Conservation (phyloP, 2,113 vertebrate species). For the Bubalus kerabau region DNA sequence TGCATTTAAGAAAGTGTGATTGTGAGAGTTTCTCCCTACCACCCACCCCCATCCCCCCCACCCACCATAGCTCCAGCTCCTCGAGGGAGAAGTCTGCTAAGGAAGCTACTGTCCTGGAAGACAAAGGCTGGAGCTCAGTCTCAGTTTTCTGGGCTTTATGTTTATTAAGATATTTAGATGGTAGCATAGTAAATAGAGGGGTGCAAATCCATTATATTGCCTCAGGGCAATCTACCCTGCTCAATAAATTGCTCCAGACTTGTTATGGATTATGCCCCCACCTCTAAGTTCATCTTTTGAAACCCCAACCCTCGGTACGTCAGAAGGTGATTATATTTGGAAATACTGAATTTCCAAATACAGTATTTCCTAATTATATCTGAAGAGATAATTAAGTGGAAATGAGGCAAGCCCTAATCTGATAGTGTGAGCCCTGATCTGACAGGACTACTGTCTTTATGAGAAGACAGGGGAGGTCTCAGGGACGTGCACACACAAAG, state of each 20-base stretch:
- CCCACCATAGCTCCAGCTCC: not conserved
- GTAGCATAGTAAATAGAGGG: not conserved
- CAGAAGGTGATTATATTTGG: not conserved
- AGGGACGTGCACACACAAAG: not conserved
- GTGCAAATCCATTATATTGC: not conserved
- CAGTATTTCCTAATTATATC: not conserved
- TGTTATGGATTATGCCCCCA: not conserved
- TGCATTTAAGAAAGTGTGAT: not conserved
- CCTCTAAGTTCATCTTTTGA: not conserved
- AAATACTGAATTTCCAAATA: not conserved
- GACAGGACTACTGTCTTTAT: not conserved
- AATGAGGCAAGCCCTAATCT: not conserved
- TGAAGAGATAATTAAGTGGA: not conserved
- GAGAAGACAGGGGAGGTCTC: not conserved
- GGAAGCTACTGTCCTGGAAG: not conserved
- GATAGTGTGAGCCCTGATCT: not conserved
- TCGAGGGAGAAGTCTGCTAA: not conserved
- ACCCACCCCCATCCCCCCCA: fast-evolving
- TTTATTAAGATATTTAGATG: not conserved
- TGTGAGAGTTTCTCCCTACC: not conserved
- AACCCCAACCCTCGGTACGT: not conserved
- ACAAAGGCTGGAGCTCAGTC: not conserved
- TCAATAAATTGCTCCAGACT: not conserved
- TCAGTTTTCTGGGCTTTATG: not conserved
- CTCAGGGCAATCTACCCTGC: not conserved